Percentiles rank a stretch among this genome's conserved stretches.
phyloP scores from a whole-genome alignment of 2,113 vertebrate species.

The Eptesicus fuscus region DNA sequence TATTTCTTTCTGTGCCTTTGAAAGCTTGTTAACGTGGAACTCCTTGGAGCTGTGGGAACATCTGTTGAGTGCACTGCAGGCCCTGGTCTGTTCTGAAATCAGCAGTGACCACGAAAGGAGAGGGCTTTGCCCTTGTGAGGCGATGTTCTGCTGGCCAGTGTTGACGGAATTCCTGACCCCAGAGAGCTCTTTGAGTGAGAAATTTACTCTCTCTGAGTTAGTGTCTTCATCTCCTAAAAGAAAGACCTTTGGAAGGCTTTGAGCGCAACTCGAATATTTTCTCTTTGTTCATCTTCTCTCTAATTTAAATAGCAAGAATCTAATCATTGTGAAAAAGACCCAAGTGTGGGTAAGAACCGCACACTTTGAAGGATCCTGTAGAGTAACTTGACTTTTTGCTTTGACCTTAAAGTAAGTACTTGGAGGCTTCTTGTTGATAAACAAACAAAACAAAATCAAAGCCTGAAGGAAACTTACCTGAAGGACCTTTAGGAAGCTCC shows the following conservation, averaged over 20 bases:
- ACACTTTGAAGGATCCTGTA: slow-evolving; percentile 14
- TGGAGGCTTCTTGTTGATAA: slow-evolving; percentile 40
- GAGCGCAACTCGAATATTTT: background rate
- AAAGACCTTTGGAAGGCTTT: background rate
- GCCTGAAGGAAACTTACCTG: slow-evolving; percentile 39
- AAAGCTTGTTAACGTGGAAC: background rate
- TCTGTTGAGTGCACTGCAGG: background rate
- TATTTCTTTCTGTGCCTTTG: background rate
- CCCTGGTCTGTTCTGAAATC: background rate
- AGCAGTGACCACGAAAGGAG: background rate
- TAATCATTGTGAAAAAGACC: background rate
- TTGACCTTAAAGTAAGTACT: slow-evolving; percentile 42
- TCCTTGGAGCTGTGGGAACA: too few relatives aligned
- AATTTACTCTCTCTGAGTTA: background rate
- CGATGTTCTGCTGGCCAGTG: background rate
- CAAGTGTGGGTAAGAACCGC: background rate
- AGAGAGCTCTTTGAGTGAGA: background rate
- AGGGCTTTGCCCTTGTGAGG: background rate
- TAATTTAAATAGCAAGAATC: slow-evolving; percentile 31
- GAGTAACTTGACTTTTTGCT: slow-evolving; percentile 52
- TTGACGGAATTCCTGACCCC: rapidly evolving
- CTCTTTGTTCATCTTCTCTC: background rate
- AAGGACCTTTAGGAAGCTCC: background rate
- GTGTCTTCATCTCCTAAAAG: background rate
- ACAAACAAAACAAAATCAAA: slow-evolving; percentile 51